Base-by-base conservation (phyloP, 1,140 invertebrate species). In the Trinorchestia longiramus region DNA sequence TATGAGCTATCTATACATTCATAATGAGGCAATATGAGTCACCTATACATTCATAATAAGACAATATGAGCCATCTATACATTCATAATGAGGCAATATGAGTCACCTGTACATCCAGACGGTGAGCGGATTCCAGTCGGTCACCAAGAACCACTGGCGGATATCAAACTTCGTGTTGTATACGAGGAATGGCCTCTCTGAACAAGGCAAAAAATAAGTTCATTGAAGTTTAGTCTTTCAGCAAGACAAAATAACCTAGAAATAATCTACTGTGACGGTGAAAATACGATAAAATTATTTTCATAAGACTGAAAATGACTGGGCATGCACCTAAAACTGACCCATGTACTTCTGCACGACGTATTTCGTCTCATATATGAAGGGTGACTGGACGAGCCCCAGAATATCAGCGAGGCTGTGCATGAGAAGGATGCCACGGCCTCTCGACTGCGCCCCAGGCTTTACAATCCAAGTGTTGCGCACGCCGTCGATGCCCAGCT, bases 391-490 rank as follows among this genome's bases (percentile, higher is more conserved):
- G 96, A 96, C 97, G 44, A 97, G 96, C 91, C 98, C 98, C 96
- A 99, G 97, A 87, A 99, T 99, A 97, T 99, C 98, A 96, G 99
- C 98, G 28, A 99, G 97, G 97, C 98, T 98, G 97, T 99, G 98
- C 98, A 99, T 98, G 44, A 99, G 97, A 41, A 98, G 98, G 96
- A 99, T 99, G 90, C 99, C 99, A 97, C 99, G 98, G 0, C 99
- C 99, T 4, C 99, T 98, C 96, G 99, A 99, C 97, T 99, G 99
- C 95, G 99, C 99, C 36, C 99, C 99, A 0, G 99, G 99, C 97
- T 99, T 99, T 44, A 99, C 98, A 96, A 99, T 99, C 99, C 99
- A 99, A 95, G 99, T 98, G 97, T 99, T 99, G 96, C 98, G 98
- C 87, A 98, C 97, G 0, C 99, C 99, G 97, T 99, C 99, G 97